phyloP scores from a whole-genome alignment of 2,888 invertebrate species.

The Apantesis nais region DNA sequence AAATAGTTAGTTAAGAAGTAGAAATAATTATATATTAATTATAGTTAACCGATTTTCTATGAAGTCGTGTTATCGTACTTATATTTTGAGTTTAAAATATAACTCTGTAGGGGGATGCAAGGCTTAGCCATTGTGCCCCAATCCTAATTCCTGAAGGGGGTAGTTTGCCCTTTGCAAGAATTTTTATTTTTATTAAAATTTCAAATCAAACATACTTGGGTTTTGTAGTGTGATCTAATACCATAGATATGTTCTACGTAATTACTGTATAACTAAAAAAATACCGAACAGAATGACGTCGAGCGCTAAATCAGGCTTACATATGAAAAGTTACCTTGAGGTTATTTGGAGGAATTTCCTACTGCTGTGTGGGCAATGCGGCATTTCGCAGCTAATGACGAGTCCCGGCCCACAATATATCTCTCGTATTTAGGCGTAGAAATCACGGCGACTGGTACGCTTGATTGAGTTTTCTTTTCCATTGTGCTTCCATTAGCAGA shows the following conservation, averaged over 20 bases:
- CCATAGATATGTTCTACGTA: conserved; percentile 21
- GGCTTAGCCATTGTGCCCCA: too few relatives aligned
- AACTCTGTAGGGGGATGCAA: too few relatives aligned
- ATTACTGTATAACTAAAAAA: conserved; percentile 53
- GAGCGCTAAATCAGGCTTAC: conserved; percentile 67
- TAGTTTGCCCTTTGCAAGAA: not conserved
- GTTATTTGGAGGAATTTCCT: conserved; percentile 71
- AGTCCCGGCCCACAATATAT: conserved; percentile 75
- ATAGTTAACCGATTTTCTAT: too few relatives aligned
- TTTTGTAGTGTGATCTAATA: not conserved
- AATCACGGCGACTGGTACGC: conserved; percentile 81
- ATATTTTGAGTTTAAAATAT: too few relatives aligned
- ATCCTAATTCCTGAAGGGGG: not conserved
- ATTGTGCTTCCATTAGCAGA: conserved; percentile 82
- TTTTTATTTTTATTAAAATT: not conserved
- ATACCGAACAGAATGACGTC: conserved; percentile 55
- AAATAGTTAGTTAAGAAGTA: too few relatives aligned
- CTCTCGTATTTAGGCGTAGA: conserved; percentile 81
- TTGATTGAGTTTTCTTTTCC: conserved; percentile 84
- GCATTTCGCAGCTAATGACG: conserved; percentile 77
- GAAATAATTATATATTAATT: too few relatives aligned
- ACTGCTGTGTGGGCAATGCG: conserved; percentile 63
- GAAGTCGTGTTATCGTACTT: too few relatives aligned
- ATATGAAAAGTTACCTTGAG: conserved; percentile 72
- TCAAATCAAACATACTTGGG: not conserved